Conservation (phyloP, 2,797 vertebrate genomes). For the Diglossa cyanea region DNA sequence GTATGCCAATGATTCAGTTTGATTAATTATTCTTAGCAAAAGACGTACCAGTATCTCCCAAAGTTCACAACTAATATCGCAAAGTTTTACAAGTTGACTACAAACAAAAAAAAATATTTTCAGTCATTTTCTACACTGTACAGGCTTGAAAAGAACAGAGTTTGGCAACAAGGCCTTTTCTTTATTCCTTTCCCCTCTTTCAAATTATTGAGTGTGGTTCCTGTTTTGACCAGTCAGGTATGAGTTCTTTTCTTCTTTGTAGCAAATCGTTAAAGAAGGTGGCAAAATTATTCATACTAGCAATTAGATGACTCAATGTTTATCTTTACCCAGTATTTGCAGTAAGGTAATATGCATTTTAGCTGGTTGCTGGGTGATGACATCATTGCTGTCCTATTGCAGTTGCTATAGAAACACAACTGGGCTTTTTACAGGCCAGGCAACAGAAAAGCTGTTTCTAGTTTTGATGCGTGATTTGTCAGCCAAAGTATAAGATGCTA, state of each 20-base stretch:
- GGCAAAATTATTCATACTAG: slow-evolving; percentile 44
- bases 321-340: slow-evolving; percentile 50
- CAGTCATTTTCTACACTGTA: not conserved
- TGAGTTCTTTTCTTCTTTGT: slow-evolving; percentile 28
- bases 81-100: not conserved
- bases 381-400: slow-evolving; percentile 38
- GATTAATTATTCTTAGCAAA: not conserved
- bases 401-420: slow-evolving; percentile 71
- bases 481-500: not conserved
- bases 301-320: slow-evolving; percentile 73
- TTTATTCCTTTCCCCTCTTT: not conserved
- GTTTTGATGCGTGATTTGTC: not conserved
- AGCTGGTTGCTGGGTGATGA: slow-evolving; percentile 44
- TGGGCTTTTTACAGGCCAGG: slow-evolving; percentile 43
- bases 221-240: slow-evolving; percentile 56
- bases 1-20: not conserved
- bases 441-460: slow-evolving; percentile 6
- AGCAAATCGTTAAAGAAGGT: slow-evolving; percentile 36
- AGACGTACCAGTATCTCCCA: not conserved
- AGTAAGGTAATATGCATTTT: slow-evolving; percentile 38
- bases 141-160: not conserved
- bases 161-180: slow-evolving; percentile 21
- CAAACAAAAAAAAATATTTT: slow-evolving; percentile 32
- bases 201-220: slow-evolving; percentile 7
- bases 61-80: not conserved